Conservation (phyloP, 64 coral and sea anemone genomes). For the Pocillopora verrucosa region DNA sequence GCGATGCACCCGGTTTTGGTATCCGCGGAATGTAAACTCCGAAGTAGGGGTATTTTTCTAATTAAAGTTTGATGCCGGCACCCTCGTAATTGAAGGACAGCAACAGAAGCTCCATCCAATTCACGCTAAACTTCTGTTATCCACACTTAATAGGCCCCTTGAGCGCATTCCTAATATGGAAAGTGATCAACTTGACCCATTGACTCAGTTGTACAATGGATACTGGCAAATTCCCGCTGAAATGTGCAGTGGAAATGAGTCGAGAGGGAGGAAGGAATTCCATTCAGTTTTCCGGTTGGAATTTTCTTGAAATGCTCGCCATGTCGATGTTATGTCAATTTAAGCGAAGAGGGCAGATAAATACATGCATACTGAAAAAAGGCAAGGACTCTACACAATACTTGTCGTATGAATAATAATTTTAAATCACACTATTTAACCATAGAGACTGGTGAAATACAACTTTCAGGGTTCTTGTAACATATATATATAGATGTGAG, state of each 20-base stretch:
- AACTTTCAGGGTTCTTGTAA: too few species aligned
- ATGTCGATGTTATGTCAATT: background rate
- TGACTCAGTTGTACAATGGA: background rate
- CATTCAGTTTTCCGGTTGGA: conserved; percentile 22
- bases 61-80: background rate
- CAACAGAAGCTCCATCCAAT: conserved; percentile 3
- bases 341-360: background rate
- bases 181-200: conserved; percentile 24
- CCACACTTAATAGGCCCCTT: background rate
- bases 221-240: conserved; percentile 29
- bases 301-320: conserved; percentile 7
- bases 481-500: background rate
- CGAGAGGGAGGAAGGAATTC: conserved; percentile 8
- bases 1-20: background rate
- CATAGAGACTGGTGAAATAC: too few species aligned
- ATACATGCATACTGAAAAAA: too few species aligned
- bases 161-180: conserved; percentile 16
- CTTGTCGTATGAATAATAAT: too few species aligned
- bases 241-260: conserved; percentile 32
- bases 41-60: background rate
- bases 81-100: background rate
- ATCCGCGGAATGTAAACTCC: conserved; percentile 27
- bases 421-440: too few species aligned
- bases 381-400: too few species aligned
- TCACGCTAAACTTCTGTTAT: background rate